Evolutionary conservation across 2,888 invertebrate genomes (phyloP).

Genomic region (Rhingia campestris): DNA sequence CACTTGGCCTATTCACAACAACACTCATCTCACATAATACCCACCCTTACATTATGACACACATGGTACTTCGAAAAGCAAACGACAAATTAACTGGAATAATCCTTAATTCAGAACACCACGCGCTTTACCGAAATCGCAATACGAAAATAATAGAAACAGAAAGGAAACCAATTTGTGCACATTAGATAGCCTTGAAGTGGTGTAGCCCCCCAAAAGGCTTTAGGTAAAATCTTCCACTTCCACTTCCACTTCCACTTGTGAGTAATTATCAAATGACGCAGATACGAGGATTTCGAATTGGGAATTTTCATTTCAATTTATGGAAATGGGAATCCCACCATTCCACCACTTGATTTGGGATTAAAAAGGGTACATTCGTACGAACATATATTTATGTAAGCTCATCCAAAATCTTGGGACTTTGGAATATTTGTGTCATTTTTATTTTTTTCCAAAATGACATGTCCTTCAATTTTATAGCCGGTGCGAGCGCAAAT

Average conservation of each 20-base stretch:
- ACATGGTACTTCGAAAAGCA: constrained; percentile 15
- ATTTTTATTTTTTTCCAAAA: too few species aligned
- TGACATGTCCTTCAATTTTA: too few species aligned
- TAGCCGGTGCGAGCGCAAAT: too few species aligned
- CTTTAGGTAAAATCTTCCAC: neutral
- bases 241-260: neutral
- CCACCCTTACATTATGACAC: too few species aligned
- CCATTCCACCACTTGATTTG: too few species aligned
- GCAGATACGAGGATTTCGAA: constrained; percentile 18
- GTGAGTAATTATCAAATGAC: constrained; percentile 44
- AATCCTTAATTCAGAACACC: constrained; percentile 47
- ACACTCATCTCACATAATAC: neutral
- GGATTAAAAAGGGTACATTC: too few species aligned
- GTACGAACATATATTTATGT: too few species aligned
- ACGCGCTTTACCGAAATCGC: constrained; percentile 28
- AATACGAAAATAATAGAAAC: constrained; percentile 30
- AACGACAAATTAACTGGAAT: constrained; percentile 54
- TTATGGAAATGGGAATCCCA: neutral
- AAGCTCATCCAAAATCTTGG: too few species aligned
- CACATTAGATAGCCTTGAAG: constrained; percentile 27
- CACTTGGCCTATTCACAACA: constrained; percentile 6
- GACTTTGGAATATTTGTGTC: too few species aligned
- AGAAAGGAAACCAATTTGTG: constrained; percentile 50
- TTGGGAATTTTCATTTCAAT: constrained; percentile 18
- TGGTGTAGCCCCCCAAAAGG: constrained; percentile 10